Percentiles rank a stretch among this genome's conserved stretches.
These are phyloP conservation scores for human (Homo sapiens) DNA, from an alignment of 2,113 vertebrate species.

Conservation along the genomic window DNA sequence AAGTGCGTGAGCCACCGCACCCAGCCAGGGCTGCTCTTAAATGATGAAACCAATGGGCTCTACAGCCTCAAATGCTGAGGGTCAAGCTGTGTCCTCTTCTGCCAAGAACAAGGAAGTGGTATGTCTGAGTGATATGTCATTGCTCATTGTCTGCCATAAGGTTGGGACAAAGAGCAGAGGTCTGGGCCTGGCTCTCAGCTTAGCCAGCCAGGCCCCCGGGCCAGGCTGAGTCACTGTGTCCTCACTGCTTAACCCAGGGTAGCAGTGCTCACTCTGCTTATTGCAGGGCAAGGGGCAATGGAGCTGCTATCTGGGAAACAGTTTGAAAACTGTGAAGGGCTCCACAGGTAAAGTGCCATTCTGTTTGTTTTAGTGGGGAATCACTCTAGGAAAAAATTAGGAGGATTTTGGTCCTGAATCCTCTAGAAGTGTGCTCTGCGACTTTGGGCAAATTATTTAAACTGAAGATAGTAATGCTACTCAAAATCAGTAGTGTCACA, in stretches of 20 bases:
- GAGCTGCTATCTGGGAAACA: neutral
- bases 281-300: neutral
- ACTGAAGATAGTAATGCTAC: neutral
- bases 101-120: neutral
- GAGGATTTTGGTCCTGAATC: neutral
- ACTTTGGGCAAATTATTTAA: neutral
- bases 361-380: neutral
- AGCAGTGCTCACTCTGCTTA: neutral
- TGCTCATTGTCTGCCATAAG: neutral
- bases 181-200: neutral
- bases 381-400: neutral
- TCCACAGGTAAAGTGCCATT: neutral
- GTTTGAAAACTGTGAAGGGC: neutral
- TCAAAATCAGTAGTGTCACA: neutral
- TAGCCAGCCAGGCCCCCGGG: neutral
- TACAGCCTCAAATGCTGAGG: neutral
- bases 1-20: too few relatives aligned
- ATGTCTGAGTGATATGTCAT: too few relatives aligned
- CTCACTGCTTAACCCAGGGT: neutral
- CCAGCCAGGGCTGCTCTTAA: too few relatives aligned
- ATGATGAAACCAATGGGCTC: fast-evolving
- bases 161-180: neutral
- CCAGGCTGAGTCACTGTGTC: neutral
- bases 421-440: neutral
- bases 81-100: neutral